Evolutionary conservation across 2,797 vertebrate species (phyloP).

Genomic region (Poecile montanus): DNA sequence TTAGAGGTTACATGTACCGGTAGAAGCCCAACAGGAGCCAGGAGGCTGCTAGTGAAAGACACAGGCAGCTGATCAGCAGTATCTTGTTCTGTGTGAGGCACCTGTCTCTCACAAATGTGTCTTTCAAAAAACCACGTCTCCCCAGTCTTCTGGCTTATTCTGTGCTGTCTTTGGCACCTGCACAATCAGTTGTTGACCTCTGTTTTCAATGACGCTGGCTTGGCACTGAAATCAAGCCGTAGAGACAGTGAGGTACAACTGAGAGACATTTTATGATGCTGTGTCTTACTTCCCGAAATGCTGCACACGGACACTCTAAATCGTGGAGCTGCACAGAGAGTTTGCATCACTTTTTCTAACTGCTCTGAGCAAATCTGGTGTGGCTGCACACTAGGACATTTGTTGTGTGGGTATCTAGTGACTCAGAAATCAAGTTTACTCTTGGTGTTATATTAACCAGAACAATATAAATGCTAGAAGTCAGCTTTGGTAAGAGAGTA

Average conservation of each 20-base stretch:
- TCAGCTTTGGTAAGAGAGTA: background rate
- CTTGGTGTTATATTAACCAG: background rate
- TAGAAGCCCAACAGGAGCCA: background rate
- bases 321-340: background rate
- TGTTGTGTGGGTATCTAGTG: background rate
- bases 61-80: conserved; percentile 11
- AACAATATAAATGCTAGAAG: background rate
- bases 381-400: background rate
- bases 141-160: conserved; percentile 2
- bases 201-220: conserved; percentile 30
- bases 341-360: background rate
- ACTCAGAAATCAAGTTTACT: background rate
- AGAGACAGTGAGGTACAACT: background rate
- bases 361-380: background rate
- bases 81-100: conserved; percentile 1
- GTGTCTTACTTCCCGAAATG: background rate
- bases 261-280: background rate
- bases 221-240: background rate
- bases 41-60: conserved; percentile 16
- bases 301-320: background rate
- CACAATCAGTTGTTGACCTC: conserved; percentile 44
- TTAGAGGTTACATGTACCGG: conserved; percentile 19
- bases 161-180: conserved; percentile 19
- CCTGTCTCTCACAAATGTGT: conserved; percentile 47
- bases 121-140: background rate